These are phyloP conservation scores for Amphibalanus amphitrite DNA, from an alignment of 1,140 invertebrate genomes.

Conservation along the genomic window DNA sequence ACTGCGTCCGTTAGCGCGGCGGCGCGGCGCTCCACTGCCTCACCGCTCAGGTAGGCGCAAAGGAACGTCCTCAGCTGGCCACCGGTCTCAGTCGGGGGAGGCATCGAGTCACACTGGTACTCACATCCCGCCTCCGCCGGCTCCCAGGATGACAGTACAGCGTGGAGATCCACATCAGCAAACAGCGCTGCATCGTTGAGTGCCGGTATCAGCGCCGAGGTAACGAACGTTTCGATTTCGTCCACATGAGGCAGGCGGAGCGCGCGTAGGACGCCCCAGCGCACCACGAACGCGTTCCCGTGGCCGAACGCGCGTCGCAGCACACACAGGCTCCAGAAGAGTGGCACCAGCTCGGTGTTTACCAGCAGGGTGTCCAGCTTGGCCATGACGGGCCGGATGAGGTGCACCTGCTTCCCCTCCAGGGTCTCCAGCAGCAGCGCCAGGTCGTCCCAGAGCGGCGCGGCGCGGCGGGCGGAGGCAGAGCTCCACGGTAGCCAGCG, in stretches of 20 bases:
- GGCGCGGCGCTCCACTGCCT: not conserved
- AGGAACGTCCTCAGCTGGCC: not conserved
- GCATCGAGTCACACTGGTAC: not conserved
- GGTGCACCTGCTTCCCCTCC: conserved; percentile 42
- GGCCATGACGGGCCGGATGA: conserved; percentile 33
- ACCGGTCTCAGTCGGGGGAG: not conserved
- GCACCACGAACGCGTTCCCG: not conserved
- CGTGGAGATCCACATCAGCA: not conserved
- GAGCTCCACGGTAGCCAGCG: not conserved
- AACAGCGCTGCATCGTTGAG: not conserved
- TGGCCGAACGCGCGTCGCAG: not conserved
- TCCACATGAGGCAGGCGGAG: not conserved
- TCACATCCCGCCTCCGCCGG: too few species aligned
- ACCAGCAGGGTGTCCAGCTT: conserved; percentile 24
- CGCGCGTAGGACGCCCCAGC: not conserved
- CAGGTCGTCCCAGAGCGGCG: conserved; percentile 23
- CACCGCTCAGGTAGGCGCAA: not conserved
- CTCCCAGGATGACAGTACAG: not conserved
- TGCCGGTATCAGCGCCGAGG: not conserved
- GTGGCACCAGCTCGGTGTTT: not conserved
- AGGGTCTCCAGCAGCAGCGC: conserved; percentile 35
- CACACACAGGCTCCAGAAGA: not conserved
- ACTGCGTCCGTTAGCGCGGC: not conserved
- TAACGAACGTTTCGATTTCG: not conserved
- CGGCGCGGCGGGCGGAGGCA: too few species aligned